Evolutionary conservation across 2,888 invertebrate genomes (phyloP).

Genomic region (Sympetrum striolatum): DNA sequence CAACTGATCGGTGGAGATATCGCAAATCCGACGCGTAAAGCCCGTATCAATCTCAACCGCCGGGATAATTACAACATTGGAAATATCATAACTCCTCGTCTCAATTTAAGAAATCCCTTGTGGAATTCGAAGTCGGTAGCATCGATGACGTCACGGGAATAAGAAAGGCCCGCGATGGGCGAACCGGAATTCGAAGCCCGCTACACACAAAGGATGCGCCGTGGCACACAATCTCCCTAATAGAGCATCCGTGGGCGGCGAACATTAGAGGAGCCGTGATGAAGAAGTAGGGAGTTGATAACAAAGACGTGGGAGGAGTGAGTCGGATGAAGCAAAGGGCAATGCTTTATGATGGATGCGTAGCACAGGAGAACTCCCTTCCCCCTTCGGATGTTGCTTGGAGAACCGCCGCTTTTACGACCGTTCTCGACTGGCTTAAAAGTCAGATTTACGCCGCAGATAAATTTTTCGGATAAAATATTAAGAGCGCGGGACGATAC

Average conservation of each 20-base stretch:
- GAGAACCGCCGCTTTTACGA: no score
- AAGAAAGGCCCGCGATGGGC: background rate
- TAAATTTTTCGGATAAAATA: no score
- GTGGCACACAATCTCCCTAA: background rate
- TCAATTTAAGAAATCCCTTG: background rate
- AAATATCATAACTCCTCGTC: background rate
- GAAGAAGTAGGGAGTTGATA: background rate
- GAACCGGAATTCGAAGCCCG: background rate
- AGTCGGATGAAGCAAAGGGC: background rate
- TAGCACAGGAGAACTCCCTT: constrained; percentile 1
- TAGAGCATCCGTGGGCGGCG: background rate
- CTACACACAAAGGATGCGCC: background rate
- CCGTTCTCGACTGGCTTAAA: no score
- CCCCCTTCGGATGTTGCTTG: background rate
- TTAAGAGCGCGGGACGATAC: no score
- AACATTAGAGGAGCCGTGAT: background rate
- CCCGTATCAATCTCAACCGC: no score
- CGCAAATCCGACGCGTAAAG: no score
- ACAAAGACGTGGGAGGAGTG: background rate
- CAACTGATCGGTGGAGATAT: no score
- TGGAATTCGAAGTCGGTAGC: background rate
- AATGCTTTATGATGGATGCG: constrained; percentile 30
- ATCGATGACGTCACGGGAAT: background rate
- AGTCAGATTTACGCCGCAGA: no score
- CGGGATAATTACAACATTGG: background rate